Evolutionary conservation across 2,797 vertebrate genomes (phyloP).

Genomic region (Takifugu rubripes): DNA sequence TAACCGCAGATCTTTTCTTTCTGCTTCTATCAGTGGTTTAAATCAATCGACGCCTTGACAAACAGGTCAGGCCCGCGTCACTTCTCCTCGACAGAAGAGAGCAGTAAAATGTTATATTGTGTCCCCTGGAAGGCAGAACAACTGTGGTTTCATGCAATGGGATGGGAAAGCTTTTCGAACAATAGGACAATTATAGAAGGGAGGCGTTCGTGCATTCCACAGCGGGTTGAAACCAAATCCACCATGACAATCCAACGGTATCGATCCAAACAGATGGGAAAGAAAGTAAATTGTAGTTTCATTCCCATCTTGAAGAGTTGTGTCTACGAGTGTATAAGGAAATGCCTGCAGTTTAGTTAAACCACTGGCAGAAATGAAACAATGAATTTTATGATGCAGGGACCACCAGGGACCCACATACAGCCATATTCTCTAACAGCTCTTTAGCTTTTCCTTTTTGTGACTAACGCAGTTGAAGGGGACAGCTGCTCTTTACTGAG

Average conservation of each 20-base stretch:
- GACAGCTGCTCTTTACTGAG: conserved; percentile 20
- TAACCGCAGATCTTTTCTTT: not conserved
- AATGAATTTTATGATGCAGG: conserved; percentile 9
- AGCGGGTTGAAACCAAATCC: conserved; percentile 12
- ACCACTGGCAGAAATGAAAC: not conserved
- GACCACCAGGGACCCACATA: conserved; percentile 21
- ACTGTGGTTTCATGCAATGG: conserved; percentile 41
- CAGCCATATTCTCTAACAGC: conserved; percentile 6
- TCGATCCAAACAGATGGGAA: not conserved
- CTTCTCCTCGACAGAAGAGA: conserved; percentile 45
- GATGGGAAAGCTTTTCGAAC: conserved; percentile 32
- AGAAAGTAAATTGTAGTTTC: conserved; percentile 2
- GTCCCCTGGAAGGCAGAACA: conserved; percentile 34
- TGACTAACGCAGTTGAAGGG: conserved; percentile 11
- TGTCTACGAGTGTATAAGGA: not conserved
- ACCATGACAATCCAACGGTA: not conserved
- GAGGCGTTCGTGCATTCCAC: conserved; percentile 22
- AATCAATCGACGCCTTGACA: not conserved
- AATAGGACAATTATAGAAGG: conserved; percentile 43
- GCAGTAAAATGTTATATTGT: conserved; percentile 52
- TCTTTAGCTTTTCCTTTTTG: conserved; percentile 15
- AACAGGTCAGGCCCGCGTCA: conserved; percentile 6
- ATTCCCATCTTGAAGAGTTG: not conserved
- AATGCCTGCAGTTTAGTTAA: conserved; percentile 11
- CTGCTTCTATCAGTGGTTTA: not conserved